A percentile compares a stretch with the other conserved stretches of the same genome.
phyloP scores from a whole-genome alignment of 2,888 invertebrate species.

The Melieria crassipennis region DNA sequence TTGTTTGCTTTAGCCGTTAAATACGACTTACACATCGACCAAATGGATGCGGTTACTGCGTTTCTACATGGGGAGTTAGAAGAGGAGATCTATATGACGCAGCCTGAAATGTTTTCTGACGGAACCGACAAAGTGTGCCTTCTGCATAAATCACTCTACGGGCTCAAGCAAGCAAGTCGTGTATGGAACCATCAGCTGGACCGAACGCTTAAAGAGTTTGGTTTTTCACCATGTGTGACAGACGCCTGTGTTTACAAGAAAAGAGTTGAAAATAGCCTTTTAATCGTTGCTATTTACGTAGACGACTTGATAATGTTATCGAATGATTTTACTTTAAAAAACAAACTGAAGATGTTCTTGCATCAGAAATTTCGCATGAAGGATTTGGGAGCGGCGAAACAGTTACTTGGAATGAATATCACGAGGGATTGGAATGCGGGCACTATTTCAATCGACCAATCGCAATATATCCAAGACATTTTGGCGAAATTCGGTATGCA shows the following conservation, averaged over 20 bases:
- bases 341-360: conserved; percentile 29
- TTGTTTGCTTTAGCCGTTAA: conserved; percentile 1
- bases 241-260: conserved; percentile 21
- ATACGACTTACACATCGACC: conserved; percentile 1
- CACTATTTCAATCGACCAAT: conserved; percentile 21
- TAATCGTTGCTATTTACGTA: conserved; percentile 27
- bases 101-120: background rate
- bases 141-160: background rate
- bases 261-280: background rate
- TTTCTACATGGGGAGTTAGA: conserved; percentile 3
- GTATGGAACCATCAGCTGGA: conserved; percentile 2
- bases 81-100: conserved; percentile 2
- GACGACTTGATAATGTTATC: conserved; percentile 22
- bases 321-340: conserved; percentile 4
- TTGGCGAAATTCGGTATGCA: conserved; percentile 15
- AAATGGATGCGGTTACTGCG: conserved; percentile 10
- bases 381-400: conserved; percentile 10
- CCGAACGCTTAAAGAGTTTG: background rate
- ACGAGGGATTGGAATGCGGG: conserved; percentile 16
- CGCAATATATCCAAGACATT: conserved; percentile 10
- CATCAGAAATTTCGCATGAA: conserved; percentile 19
- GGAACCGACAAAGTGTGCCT: conserved; percentile 3
- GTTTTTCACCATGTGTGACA: conserved; percentile 6
- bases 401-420: conserved; percentile 15
- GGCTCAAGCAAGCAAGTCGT: conserved; percentile 2